A percentile compares a stretch with the other conserved stretches of the same genome.
Evolutionary conservation across 2,888 invertebrate genomes (phyloP).

Genomic region (Tetragonisca angustula): DNA sequence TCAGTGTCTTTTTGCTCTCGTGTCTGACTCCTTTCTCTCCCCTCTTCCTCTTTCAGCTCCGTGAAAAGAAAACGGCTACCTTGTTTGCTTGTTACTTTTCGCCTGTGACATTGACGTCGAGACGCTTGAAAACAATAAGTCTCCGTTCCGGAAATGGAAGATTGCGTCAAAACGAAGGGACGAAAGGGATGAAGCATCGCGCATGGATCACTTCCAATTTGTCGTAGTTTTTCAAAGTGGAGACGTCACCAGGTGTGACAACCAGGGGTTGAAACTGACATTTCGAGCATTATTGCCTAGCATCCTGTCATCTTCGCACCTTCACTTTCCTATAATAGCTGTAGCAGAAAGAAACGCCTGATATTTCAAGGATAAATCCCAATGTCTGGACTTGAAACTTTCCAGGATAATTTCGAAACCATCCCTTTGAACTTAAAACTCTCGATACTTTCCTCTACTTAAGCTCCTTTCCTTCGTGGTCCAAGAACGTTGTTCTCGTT

Average conservation of each 20-base stretch:
- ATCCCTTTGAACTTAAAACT: background rate
- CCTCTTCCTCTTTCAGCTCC: background rate
- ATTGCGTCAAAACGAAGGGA: background rate
- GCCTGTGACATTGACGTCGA: background rate
- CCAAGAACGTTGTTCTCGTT: background rate
- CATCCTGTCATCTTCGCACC: background rate
- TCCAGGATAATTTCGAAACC: background rate
- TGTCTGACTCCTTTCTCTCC: background rate
- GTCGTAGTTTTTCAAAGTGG: background rate
- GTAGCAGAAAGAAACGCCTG: background rate
- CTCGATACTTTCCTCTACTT: too few species aligned
- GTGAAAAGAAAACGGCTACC: background rate
- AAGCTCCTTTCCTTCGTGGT: background rate
- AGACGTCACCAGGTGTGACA: background rate
- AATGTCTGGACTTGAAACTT: background rate
- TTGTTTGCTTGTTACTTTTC: constrained; percentile 1
- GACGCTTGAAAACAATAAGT: constrained; percentile 14
- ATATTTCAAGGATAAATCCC: background rate
- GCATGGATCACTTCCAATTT: constrained; percentile 1
- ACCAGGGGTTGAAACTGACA: background rate
- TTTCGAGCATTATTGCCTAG: constrained; percentile 14
- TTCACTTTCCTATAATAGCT: background rate
- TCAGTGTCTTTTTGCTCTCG: background rate
- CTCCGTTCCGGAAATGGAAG: background rate
- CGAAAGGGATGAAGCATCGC: background rate